Evolutionary conservation across 2,888 invertebrate genomes (phyloP).

Genomic region (Archips crataeganus): DNA sequence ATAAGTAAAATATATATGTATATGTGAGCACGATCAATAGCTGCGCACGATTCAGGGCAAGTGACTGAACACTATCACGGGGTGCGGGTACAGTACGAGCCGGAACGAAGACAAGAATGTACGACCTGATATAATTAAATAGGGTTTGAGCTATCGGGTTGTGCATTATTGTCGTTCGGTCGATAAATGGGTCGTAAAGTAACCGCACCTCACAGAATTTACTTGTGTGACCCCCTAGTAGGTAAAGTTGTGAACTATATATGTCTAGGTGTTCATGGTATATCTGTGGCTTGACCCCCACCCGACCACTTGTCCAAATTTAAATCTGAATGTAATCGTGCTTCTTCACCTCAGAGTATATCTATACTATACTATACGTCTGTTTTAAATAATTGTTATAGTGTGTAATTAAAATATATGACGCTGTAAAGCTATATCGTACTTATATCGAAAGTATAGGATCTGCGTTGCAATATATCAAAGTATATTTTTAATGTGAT

Average conservation of each 20-base stretch:
- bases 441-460: conserved; percentile 36
- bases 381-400: conserved; percentile 37
- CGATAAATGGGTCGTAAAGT: no score
- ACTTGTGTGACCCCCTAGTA: conserved; percentile 28
- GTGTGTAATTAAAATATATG: conserved; percentile 27
- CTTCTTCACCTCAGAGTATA: conserved; percentile 22
- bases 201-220: conserved; percentile 8
- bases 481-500: conserved; percentile 43
- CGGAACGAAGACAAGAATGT: no score
- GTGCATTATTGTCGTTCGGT: no score
- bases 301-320: conserved; percentile 42
- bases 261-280: conserved; percentile 58
- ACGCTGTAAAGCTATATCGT: conserved; percentile 37
- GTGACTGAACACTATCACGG: conserved; percentile 8
- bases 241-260: conserved; percentile 47
- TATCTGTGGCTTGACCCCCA: conserved; percentile 38
- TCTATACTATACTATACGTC: conserved; percentile 24
- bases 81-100: no score
- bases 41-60: conserved; percentile 18
- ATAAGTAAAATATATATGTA: conserved; percentile 10
- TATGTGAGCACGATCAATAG: conserved; percentile 29
- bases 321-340: conserved; percentile 33
- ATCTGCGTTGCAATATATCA: conserved; percentile 41
- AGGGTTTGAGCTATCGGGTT: no score
- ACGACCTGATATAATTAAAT: no score